These are phyloP conservation scores for Neoascia interrupta DNA, from an alignment of 2,888 invertebrate species.

Conservation along the genomic window DNA sequence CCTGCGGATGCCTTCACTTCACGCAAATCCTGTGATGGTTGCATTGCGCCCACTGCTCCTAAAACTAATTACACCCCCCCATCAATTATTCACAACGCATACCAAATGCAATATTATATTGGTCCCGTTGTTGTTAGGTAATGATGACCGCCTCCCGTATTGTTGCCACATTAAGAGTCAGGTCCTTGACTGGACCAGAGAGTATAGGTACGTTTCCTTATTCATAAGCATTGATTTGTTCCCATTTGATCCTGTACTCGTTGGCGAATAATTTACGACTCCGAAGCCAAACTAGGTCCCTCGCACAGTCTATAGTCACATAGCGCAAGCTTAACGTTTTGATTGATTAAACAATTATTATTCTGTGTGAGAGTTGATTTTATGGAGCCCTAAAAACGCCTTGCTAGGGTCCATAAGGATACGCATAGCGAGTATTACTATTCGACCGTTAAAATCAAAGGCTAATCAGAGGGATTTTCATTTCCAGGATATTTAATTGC, in stretches of 20 bases:
- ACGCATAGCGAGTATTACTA: background rate
- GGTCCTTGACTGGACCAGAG: background rate
- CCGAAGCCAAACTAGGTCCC: background rate
- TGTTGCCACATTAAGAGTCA: background rate
- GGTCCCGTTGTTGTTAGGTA: conserved; percentile 2
- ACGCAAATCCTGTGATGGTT: background rate
- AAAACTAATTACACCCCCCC: conserved; percentile 53
- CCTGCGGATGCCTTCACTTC: conserved; percentile 13
- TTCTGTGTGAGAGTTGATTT: conserved; percentile 15
- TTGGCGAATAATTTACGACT: conserved; percentile 43
- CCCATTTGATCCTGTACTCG: conserved; percentile 24
- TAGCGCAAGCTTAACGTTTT: conserved; percentile 22
- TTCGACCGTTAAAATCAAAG: conserved; percentile 40
- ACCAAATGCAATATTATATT: conserved; percentile 30
- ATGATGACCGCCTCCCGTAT: conserved; percentile 3
- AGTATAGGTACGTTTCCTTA: conserved; percentile 1
- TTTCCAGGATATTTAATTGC: conserved; percentile 49
- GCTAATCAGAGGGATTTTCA: conserved; percentile 54
- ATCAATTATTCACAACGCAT: conserved; percentile 53
- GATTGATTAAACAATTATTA: conserved; percentile 52
- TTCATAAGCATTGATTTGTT: conserved; percentile 59
- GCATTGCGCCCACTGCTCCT: background rate
- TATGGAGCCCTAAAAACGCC: conserved; percentile 11
- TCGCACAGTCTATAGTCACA: conserved; percentile 7
- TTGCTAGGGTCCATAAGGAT: background rate